These are phyloP conservation scores for Trochalopteron elliotii DNA, from an alignment of 2,113 vertebrate genomes.

Conservation along the genomic window DNA sequence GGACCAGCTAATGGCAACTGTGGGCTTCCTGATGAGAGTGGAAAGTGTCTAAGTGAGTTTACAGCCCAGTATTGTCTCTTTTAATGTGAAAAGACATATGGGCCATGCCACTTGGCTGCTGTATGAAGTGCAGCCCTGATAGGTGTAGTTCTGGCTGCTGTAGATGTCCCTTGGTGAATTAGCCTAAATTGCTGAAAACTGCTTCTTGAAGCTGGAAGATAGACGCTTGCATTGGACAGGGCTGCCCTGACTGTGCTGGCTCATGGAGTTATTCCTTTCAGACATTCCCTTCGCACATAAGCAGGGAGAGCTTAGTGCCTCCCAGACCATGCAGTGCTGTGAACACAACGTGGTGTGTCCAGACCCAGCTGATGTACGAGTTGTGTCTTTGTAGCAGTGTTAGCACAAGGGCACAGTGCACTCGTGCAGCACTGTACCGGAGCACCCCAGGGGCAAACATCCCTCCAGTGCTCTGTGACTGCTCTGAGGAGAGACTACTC, in stretches of 20 bases:
- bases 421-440: fast-evolving
- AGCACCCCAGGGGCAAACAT: not conserved
- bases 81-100: not conserved
- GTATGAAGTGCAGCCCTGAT: not conserved
- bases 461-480: fast-evolving
- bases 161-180: not conserved
- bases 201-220: not conserved
- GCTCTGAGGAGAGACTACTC: not conserved
- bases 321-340: fast-evolving
- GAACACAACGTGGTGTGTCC: fast-evolving
- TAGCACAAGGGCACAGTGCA: not conserved
- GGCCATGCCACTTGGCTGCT: not conserved
- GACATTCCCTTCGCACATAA: not conserved
- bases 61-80: not conserved
- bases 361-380: fast-evolving
- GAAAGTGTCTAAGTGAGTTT: not conserved
- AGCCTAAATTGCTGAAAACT: not conserved
- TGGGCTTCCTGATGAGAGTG: not conserved
- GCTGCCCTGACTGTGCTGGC: fast-evolving
- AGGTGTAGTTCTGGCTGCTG: not conserved
- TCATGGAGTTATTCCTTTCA: not conserved
- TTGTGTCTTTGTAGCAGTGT: fast-evolving
- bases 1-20: not conserved
- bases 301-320: no score
- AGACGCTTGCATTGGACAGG: not conserved